phyloP scores from a whole-genome alignment of 2,113 vertebrate genomes.

The Ibidorhyncha struthersii region DNA sequence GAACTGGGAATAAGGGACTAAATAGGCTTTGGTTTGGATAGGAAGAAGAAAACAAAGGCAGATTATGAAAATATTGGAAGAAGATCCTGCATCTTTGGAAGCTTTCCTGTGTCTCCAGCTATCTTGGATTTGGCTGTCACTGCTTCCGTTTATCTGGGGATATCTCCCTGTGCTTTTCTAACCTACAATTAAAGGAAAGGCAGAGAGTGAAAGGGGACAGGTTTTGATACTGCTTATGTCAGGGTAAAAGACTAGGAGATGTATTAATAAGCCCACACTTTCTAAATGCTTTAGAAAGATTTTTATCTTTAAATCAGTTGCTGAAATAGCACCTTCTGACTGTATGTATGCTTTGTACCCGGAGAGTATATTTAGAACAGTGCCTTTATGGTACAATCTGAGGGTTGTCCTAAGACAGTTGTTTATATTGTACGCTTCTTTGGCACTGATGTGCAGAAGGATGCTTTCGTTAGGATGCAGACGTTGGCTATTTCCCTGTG shows the following conservation, averaged over 20 bases:
- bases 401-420: not conserved
- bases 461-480: not conserved
- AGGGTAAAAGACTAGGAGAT: not conserved
- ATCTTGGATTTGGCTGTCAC: not conserved
- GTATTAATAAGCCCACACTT: not conserved
- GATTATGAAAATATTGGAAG: not conserved
- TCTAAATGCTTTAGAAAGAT: not conserved
- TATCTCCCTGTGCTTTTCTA: not conserved
- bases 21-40: not conserved
- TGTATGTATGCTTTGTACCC: rapidly evolving
- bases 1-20: not conserved
- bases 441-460: not conserved
- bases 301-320: not conserved
- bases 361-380: not conserved
- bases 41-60: not conserved
- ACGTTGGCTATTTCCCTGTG: not conserved
- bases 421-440: not conserved
- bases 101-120: not conserved
- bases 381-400: not conserved
- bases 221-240: not conserved
- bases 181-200: not conserved
- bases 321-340: not conserved
- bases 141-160: not conserved
- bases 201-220: not conserved
- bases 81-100: not conserved